Evolutionary conservation across 2,113 vertebrate genomes (phyloP), one percentile per base, ranked within the genome.

Genomic region (Burhinus bistriatus): DNA sequence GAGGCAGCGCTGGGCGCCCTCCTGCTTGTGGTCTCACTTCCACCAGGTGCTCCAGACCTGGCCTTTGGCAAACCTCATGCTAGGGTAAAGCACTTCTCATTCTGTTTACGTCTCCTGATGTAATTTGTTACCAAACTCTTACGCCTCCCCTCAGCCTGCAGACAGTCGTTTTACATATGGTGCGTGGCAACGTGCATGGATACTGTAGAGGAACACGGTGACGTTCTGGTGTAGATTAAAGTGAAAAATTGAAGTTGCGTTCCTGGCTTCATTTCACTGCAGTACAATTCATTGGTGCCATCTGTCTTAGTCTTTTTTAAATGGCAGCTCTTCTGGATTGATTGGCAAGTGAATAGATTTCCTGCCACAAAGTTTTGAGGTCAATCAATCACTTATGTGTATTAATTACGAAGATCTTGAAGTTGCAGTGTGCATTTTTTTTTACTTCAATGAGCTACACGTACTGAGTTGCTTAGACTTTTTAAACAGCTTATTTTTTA

Each of bases 331-430:
- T 58, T 70, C 62, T 42, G 89, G 83, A 58, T 57, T 96, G 97
- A 97, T 93, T 97, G 97, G 94, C 96, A 96, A 70, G 87, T 29
- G 90, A 70, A 97, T 94, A 81, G 96, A 97, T 97, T 97, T 97
- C 81, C 96, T 97, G 97, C 83, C 96, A 96, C 82, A 36, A 79
- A 88, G 91, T 95, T 97, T 95, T 83, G 94, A 97, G 97, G 97
- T 95, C 95, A 94, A 93, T 97, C 96, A 93, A 96, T 98, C 97
- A 97, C 77, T 73, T 44, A 85, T 6, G 64, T 90, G 71, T 90
- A 83, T 94, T 97, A 94, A 96, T 97, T 95, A 92, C 4, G 0
- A 81, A 93, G 88, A 93, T 68, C 78, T 95, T 61, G 72, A 93
- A 75, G 78, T 30, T 72, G 78, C 72, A 64, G 27, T 2, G n/a